phyloP scores from a whole-genome alignment of 2,888 invertebrate genomes.

The Campoplex nolae region DNA sequence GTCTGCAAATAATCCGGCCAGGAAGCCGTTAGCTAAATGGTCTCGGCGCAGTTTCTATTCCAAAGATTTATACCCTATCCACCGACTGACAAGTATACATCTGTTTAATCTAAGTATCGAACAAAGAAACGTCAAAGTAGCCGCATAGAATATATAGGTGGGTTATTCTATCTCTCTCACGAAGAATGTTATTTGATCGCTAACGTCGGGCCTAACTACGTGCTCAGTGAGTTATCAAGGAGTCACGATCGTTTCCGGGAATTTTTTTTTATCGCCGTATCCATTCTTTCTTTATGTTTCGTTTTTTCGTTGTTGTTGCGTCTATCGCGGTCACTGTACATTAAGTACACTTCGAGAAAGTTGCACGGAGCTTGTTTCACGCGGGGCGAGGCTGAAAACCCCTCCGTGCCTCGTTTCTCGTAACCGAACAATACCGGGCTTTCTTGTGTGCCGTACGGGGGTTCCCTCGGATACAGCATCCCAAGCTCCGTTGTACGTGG shows the following conservation, averaged over 20 bases:
- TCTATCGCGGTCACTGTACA: conserved; percentile 64
- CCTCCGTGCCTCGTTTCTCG: conserved; percentile 26
- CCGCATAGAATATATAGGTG: background rate
- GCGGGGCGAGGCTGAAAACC: conserved; percentile 57
- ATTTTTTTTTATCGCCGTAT: conserved; percentile 16
- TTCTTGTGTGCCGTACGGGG: conserved; percentile 41
- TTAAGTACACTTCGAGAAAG: conserved; percentile 66
- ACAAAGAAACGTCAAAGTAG: conserved; percentile 53
- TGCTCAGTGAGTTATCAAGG: conserved; percentile 56
- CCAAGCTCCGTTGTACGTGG: conserved; percentile 37
- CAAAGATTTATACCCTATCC: conserved; percentile 42
- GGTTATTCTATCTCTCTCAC: conserved; percentile 20
- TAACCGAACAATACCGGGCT: conserved; percentile 63
- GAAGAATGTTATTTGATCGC: conserved; percentile 57
- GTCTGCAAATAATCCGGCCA: conserved; percentile 31
- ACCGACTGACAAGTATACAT: conserved; percentile 52
- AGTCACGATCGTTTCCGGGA: conserved; percentile 62
- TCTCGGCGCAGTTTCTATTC: conserved; percentile 54
- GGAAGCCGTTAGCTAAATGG: conserved; percentile 43
- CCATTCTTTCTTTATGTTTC: background rate
- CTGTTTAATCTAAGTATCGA: conserved; percentile 46
- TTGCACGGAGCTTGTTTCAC: conserved; percentile 58
- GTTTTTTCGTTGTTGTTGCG: conserved; percentile 22
- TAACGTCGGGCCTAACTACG: conserved; percentile 37
- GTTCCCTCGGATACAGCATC: conserved; percentile 32